Evolutionary conservation across 1,140 invertebrate species (phyloP), one percentile per base, ranked within the genome.

Genomic region (Drosophila ambigua): DNA sequence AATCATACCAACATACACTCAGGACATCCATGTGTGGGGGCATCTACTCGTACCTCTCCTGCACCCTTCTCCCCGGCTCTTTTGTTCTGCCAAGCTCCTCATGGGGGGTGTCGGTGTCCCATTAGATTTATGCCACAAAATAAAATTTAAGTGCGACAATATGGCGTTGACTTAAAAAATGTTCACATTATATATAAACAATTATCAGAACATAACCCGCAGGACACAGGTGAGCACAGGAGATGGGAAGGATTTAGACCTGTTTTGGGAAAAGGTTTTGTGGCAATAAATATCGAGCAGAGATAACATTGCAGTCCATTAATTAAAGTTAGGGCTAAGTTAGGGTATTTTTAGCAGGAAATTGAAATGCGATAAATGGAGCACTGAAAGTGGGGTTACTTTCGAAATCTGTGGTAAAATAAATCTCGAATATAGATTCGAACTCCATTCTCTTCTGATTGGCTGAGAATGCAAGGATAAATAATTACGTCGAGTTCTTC

Each of bases 131-230:
- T 84, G 80, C 77, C 54, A 49, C 80, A 71, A 84, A 77, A 84
- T 84, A 84, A 84, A 85, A 84, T 75, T 77, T 77, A 85, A 79
- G 80, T 84, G 77, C 76, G 80, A 79, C 80, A 84, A 80, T 84
- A 79, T 69, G 80, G 72, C 66, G 80, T 66, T 84, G 71, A 60
- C 72, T 79, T 75, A 75, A 84, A 83, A 83, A 79, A 67, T 55
- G 49, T 23, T 61, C 45, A 59, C 57, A 60, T 72, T 68, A 72
- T 66, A 85, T 80, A 83, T 72, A 84, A 85, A 85, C 80, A 84
- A 83, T 83, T 79, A 84, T 79, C 62, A 71, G 46, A 68, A 58
- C 51, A 57, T 35, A 39, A 53, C 5, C 31, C 0, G 7, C 20
- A 8, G 0, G 31, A 20, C 16, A n/a, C n/a, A 61, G 60, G 48